These are phyloP conservation scores for Endomychus coccineus DNA, from an alignment of 2,888 invertebrate genomes.

Conservation along the genomic window DNA sequence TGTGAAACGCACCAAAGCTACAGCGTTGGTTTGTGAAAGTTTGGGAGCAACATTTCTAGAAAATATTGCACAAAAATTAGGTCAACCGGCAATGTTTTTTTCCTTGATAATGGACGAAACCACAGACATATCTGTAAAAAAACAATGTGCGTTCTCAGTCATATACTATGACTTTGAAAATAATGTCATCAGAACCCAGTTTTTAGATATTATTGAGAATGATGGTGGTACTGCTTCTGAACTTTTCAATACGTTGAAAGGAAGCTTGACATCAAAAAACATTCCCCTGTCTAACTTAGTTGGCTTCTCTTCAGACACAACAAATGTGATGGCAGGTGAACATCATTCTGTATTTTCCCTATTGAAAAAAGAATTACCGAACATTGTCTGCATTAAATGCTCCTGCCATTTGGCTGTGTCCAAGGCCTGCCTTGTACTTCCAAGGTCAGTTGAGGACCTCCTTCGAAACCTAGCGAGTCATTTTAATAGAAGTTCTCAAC, in stretches of 20 bases:
- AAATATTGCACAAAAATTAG: background rate
- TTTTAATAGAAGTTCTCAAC: constrained; percentile 21
- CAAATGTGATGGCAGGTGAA: constrained; percentile 30
- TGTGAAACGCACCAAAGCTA: constrained; percentile 10
- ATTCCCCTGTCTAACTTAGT: constrained; percentile 23
- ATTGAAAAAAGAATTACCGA: constrained; percentile 21
- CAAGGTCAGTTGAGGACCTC: constrained; percentile 26
- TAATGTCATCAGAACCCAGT: constrained; percentile 12
- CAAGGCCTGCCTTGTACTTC: constrained; percentile 34
- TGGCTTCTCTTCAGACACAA: constrained; percentile 31
- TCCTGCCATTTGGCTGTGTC: constrained; percentile 32
- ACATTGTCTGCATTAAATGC: constrained; percentile 32
- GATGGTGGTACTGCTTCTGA: no score
- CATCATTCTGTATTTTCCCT: constrained; percentile 16
- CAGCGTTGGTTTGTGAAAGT: constrained; percentile 5
- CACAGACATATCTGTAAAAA: constrained; percentile 13
- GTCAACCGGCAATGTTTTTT: constrained; percentile 5
- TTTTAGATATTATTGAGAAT: constrained; percentile 26
- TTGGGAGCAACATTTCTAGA: constrained; percentile 2
- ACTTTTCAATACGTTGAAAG: no score
- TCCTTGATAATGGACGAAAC: constrained; percentile 13
- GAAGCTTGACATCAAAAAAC: constrained; percentile 12
- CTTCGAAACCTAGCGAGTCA: constrained; percentile 25
- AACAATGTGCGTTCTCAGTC: constrained; percentile 19
- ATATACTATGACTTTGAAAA: constrained; percentile 11